A percentile compares a stretch with the other conserved stretches of the same genome.
These are phyloP conservation scores for Pseudolycoriella hygida DNA, from an alignment of 2,888 invertebrate species.

Conservation along the genomic window DNA sequence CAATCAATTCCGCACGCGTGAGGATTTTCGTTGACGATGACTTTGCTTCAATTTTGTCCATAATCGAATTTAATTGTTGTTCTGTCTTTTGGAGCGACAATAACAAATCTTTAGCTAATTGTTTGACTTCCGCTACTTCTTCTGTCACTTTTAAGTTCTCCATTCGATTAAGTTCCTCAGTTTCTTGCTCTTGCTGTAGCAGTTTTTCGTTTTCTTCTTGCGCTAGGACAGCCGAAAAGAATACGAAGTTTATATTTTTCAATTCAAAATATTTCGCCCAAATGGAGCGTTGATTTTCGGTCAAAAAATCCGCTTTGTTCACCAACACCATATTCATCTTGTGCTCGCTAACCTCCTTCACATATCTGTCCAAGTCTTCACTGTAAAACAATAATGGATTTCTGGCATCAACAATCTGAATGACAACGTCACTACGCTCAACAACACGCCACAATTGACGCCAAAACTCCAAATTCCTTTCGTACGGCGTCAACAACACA, in stretches of 20 bases:
- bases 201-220: slow-evolving; percentile 25
- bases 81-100: background rate
- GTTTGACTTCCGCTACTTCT: background rate
- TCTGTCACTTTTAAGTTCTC: background rate
- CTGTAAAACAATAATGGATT: slow-evolving; percentile 90
- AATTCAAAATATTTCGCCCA: slow-evolving; percentile 78
- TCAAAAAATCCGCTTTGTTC: slow-evolving; percentile 92
- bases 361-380: slow-evolving; percentile 77
- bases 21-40: slow-evolving; percentile 26
- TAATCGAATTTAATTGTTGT: slow-evolving; percentile 35
- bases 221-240: slow-evolving; percentile 72
- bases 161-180: slow-evolving; percentile 7
- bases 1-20: slow-evolving; percentile 49
- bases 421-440: slow-evolving; percentile 85
- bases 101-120: background rate
- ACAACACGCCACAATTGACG: slow-evolving; percentile 95
- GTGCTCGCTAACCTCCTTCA: slow-evolving; percentile 49
- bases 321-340: slow-evolving; percentile 73
- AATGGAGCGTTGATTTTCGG: slow-evolving; percentile 51
- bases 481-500: slow-evolving; percentile 85
- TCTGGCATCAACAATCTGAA: slow-evolving; percentile 91
- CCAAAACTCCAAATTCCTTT: slow-evolving; percentile 96
- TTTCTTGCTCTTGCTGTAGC: slow-evolving; percentile 22
- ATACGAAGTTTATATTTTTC: slow-evolving; percentile 54
- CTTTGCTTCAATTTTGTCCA: background rate